phyloP scores from a whole-genome alignment of 2,888 invertebrate species.

The Iphiclides podalirius region DNA sequence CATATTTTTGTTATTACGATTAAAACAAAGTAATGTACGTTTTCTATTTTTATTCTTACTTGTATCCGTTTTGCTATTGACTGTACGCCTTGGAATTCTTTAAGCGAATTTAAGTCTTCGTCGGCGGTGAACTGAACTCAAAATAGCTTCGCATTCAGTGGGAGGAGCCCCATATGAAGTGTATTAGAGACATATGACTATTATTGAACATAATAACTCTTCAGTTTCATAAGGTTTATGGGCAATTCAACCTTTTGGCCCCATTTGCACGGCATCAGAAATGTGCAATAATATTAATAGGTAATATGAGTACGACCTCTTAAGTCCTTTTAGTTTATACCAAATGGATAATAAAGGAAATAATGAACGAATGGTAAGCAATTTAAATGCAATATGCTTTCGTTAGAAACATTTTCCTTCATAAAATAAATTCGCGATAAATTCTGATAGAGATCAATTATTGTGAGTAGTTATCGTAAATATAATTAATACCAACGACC shows the following conservation, averaged over 20 bases:
- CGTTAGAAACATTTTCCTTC: not conserved
- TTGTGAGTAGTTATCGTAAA: no score
- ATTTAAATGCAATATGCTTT: not conserved
- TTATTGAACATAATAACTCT: slow-evolving; percentile 24
- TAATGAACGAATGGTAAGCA: slow-evolving; percentile 10
- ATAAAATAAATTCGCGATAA: no score
- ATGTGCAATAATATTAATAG: slow-evolving; percentile 23
- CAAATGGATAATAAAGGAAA: slow-evolving; percentile 16
- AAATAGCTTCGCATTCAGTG: not conserved
- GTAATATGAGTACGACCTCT: slow-evolving; percentile 15
- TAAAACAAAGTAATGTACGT: no score
- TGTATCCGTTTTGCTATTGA: not conserved
- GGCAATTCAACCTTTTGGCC: slow-evolving; percentile 25
- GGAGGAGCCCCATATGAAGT: slow-evolving; percentile 4
- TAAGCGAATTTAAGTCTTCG: not conserved
- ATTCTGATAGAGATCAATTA: no score
- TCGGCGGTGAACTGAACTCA: not conserved
- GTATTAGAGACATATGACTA: slow-evolving; percentile 20
- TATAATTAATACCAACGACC: no score
- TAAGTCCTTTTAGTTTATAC: slow-evolving; percentile 18
- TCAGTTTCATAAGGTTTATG: slow-evolving; percentile 25
- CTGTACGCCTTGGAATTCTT: not conserved
- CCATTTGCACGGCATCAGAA: slow-evolving; percentile 19
- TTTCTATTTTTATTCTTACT: no score
- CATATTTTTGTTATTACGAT: no score